Evolutionary conservation across 1,140 invertebrate species (phyloP).

Genomic region (Drosophila bipectinata): DNA sequence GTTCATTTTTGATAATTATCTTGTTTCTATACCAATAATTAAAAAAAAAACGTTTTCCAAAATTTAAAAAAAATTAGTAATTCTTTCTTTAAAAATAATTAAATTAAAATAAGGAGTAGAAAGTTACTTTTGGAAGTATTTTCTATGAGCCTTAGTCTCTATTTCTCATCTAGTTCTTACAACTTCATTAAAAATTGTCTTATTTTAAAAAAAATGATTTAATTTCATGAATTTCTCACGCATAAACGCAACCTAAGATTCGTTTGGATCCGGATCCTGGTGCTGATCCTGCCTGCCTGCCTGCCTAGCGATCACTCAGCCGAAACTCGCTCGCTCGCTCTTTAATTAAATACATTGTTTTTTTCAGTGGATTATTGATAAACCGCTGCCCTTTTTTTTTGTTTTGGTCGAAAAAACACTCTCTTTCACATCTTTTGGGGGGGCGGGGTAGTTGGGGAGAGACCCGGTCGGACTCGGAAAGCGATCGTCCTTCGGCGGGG

Average conservation of each 20-base stretch:
- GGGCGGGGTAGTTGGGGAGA: not conserved
- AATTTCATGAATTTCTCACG: not conserved
- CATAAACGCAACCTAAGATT: slow-evolving; percentile 21
- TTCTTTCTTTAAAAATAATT: too few relatives aligned
- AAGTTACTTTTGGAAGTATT: too few relatives aligned
- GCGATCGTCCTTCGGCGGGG: slow-evolving; percentile 24
- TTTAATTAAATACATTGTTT: not conserved
- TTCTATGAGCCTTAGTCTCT: too few relatives aligned
- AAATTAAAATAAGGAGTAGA: too few relatives aligned
- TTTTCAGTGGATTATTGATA: slow-evolving; percentile 6
- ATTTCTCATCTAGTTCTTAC: too few relatives aligned
- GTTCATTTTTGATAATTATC: too few relatives aligned
- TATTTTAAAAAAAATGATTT: not conserved
- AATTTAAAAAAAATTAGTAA: too few relatives aligned
- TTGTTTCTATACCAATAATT: too few relatives aligned
- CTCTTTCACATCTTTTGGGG: not conserved
- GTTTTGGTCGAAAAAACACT: not conserved
- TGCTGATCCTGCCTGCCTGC: slow-evolving; percentile 14
- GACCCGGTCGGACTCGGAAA: not conserved
- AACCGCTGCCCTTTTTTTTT: slow-evolving; percentile 7
- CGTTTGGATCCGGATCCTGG: slow-evolving; percentile 6
- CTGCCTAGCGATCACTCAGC: slow-evolving; percentile 44
- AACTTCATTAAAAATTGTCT: not conserved
- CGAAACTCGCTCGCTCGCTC: slow-evolving; percentile 38
- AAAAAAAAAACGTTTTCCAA: too few relatives aligned